Evolutionary conservation across 2,888 invertebrate species (phyloP).

Genomic region (Thecocarcelia acutangulata): DNA sequence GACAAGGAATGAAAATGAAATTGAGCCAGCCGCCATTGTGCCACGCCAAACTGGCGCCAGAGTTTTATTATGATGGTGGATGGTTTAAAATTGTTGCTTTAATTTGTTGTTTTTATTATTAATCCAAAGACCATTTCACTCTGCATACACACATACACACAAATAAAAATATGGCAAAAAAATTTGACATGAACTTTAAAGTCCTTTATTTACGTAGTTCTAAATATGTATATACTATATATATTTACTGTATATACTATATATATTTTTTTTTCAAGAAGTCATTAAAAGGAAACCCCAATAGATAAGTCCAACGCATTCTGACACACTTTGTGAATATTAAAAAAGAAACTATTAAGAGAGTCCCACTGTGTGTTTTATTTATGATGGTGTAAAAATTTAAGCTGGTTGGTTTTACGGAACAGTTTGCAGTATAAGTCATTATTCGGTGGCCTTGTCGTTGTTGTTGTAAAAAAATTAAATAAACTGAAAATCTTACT

Average conservation of each 20-base stretch:
- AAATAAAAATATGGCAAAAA: slow-evolving; percentile 15
- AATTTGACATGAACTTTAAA: slow-evolving; percentile 60
- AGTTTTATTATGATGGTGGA: slow-evolving; percentile 58
- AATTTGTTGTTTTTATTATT: slow-evolving; percentile 33
- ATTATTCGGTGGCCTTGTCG: slow-evolving; percentile 53
- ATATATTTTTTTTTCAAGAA: too few relatives aligned
- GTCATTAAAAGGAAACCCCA: slow-evolving; percentile 23
- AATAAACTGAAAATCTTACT: background rate
- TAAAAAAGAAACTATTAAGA: slow-evolving; percentile 41
- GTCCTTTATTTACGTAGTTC: slow-evolving; percentile 50
- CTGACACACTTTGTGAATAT: slow-evolving; percentile 33
- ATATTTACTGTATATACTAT: too few relatives aligned
- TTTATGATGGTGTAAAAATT: slow-evolving; percentile 29
- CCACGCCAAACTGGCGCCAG: slow-evolving; percentile 72
- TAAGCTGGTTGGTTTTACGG: slow-evolving; percentile 37
- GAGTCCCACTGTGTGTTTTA: slow-evolving; percentile 55
- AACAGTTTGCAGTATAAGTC: slow-evolving; percentile 47
- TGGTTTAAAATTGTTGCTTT: slow-evolving; percentile 65
- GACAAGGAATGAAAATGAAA: slow-evolving; percentile 66
- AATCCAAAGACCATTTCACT: slow-evolving; percentile 21
- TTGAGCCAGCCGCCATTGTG: slow-evolving; percentile 68
- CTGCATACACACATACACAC: background rate
- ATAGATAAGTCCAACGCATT: slow-evolving; percentile 26
- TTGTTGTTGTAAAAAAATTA: slow-evolving; percentile 4
- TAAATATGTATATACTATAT: too few relatives aligned